Conservation (phyloP, 2,113 vertebrate genomes). For the Isichthys henryi region DNA sequence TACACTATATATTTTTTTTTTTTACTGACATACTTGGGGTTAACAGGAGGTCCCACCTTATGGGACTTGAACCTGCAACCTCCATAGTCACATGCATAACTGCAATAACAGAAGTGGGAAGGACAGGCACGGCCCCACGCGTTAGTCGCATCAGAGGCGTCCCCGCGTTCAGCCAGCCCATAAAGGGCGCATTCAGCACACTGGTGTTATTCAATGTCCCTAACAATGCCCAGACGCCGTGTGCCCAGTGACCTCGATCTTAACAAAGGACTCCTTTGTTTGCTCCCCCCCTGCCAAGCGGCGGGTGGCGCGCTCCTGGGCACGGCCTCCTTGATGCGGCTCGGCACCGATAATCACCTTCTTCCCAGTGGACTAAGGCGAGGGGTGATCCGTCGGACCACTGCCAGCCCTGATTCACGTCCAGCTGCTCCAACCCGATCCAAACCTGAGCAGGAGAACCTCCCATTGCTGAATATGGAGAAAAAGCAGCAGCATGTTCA, state of each 20-base stretch:
- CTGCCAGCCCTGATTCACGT: slow-evolving; percentile 81
- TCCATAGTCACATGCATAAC: neutral
- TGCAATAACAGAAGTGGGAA: neutral
- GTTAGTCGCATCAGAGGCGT: neutral
- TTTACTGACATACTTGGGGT: neutral
- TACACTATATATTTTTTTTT: neutral
- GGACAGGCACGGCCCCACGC: neutral
- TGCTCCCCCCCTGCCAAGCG: neutral
- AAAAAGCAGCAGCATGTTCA: neutral
- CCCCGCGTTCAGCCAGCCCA: neutral
- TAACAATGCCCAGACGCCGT: slow-evolving; percentile 6
- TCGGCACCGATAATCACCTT: slow-evolving; percentile 54
- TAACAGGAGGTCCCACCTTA: neutral
- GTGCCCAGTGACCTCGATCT: neutral
- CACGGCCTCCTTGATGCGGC: neutral
- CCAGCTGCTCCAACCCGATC: slow-evolving; percentile 89
- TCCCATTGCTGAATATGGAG: neutral
- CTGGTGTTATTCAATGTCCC: neutral
- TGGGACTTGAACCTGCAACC: neutral
- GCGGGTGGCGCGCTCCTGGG: neutral
- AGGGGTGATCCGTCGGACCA: slow-evolving; percentile 86
- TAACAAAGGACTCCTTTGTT: neutral
- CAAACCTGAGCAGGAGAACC: slow-evolving; percentile 65
- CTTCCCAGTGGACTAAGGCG: slow-evolving; percentile 71
- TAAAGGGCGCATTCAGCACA: neutral